These are phyloP conservation scores for Caerostris extrusa DNA, from an alignment of 1,140 invertebrate species.

Conservation along the genomic window DNA sequence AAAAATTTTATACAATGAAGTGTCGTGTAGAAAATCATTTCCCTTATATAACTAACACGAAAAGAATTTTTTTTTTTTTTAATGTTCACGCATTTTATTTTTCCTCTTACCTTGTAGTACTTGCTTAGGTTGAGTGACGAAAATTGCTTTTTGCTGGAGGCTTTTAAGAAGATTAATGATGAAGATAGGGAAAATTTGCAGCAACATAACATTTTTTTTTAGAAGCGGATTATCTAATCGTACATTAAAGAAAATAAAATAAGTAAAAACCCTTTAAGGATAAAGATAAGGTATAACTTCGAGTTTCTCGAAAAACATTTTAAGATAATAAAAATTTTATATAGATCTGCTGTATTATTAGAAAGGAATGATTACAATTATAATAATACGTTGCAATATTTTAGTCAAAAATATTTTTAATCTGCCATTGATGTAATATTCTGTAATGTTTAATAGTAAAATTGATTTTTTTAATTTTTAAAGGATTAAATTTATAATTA, in stretches of 20 bases:
- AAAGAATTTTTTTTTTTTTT: background rate
- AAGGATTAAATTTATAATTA: too few species aligned
- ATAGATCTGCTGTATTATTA: too few species aligned
- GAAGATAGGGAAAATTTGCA: background rate
- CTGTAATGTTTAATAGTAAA: too few species aligned
- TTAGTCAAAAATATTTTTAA: too few species aligned
- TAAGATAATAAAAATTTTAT: too few species aligned
- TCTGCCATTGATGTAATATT: too few species aligned
- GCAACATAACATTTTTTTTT: background rate
- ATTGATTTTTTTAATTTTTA: too few species aligned
- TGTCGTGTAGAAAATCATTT: background rate
- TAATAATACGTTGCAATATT: too few species aligned
- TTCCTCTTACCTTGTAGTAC: background rate
- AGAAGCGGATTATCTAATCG: background rate
- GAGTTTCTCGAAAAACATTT: too few species aligned
- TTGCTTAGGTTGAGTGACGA: background rate
- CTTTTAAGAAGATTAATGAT: slow-evolving; percentile 23
- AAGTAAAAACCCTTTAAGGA: background rate
- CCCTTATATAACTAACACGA: background rate
- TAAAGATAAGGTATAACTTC: too few species aligned
- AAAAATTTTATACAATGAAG: background rate
- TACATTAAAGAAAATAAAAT: background rate
- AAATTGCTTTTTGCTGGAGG: slow-evolving; percentile 7
- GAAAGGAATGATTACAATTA: too few species aligned
- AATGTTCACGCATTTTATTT: background rate